Base-by-base conservation (phyloP, 2,113 vertebrate species). In the Pelecanus crispus region DNA sequence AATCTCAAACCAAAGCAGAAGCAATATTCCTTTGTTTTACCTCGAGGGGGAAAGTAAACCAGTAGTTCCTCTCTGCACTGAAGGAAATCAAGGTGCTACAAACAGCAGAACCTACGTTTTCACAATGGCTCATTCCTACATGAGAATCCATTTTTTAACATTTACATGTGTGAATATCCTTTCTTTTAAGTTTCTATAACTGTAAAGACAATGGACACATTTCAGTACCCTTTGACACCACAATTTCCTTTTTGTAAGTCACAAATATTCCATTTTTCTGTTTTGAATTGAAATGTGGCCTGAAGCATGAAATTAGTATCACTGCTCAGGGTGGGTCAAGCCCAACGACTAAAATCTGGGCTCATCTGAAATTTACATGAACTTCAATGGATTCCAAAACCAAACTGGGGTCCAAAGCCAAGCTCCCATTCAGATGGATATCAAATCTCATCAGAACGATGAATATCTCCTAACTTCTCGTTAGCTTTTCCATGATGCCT, bases 251-350 rank as follows among this genome's bases (percentile, higher is more conserved):
- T 92, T 75, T 50, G 28, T 59, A 73, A 92, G 55, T 82, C 81
- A 77, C 45, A 90, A 88, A 91, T 72, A 59, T 9, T 58, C 49
- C 3, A 74, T 85, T 92, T 95, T 91, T 94, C 34, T 85, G n/a
- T 83, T 90, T 87, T 94, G 59, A 91, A 95, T 71, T 77, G 59
- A 90, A 90, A 86, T 73, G 32, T 80, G 29, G 38, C 94, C 89
- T 88, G 53, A 85, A 94, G 71, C 71, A 61, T 44, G 40, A 77
- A 94, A 92, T 92, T 53, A 78, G n/a, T 73, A 62, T 77, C 42
- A n/a, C 29, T 71, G 19, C 29, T 77, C 8, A 50, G 71, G 42
- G 42, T 80, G 74, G 59, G 71, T 89, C 81, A 91, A 92, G 89
- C 31, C n/a, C 11, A 24, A 67, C 94, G 74, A 73, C 19, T 81